Base-by-base conservation (phyloP, 1,140 invertebrate species). In the Cephus cinctus region DNA sequence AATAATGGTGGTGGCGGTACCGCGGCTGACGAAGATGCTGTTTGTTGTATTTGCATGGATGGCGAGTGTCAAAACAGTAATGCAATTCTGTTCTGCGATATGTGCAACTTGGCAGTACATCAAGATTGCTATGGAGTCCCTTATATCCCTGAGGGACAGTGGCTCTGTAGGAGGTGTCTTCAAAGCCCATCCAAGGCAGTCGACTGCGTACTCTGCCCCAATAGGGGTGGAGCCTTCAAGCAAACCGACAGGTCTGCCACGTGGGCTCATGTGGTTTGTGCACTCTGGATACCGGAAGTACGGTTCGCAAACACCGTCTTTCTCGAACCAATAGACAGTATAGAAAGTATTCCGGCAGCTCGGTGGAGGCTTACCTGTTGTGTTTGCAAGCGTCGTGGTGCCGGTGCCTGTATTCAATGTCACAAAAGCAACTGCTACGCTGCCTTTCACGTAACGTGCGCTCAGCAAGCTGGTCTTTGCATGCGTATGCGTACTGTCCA, bases 51-150 rank as follows among this genome's bases (percentile, higher is more conserved):
- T 57, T 92, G 89, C 58, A 87, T 90, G 83, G 88, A 91, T 61
- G 96, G 96, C 8, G 96, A 98, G 69, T 98, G 96, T 76, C 90
- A 96, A 65, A 98, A 98, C 69, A 93, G 91, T 49, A 98, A 98
- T 74, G 79, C 80, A 16, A 84, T 85, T 49, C 80, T 99, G 22
- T 99, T 99, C 75, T 99, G 97, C 80, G 97, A 99, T 78, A 98
- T 98, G 94, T 99, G 96, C 75, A 98, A 99, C 78, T 78, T 99
- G 20, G 94, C 96, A 14, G 96, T 99, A 14, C 96, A 98, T 78
- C 96, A 98, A 75, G 97, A 99, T 76, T 99, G 97, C 70, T 99
- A 99, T 76, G 97, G 97, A 38, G 96, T 98, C 5, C 96, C 96
- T 12, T 98, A 98, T 67, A 98, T 99, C 63, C 97, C 97, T 1